phyloP scores from a whole-genome alignment of 2,797 vertebrate species.

The Tamandua tetradactyla region DNA sequence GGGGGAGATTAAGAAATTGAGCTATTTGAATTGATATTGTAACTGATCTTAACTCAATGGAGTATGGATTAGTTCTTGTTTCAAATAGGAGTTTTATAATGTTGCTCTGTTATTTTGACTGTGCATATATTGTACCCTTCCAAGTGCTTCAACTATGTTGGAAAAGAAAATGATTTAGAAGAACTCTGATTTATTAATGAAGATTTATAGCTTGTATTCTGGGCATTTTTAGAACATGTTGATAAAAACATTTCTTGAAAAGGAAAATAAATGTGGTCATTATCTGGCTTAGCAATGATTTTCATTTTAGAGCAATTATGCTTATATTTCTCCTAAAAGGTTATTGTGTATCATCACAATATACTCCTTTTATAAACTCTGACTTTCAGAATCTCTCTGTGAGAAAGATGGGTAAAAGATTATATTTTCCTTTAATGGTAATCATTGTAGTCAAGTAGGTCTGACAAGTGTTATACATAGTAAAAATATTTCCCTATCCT shows the following conservation, averaged over 20 bases:
- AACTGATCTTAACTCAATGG: constrained; percentile 30
- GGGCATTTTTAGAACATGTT: constrained; percentile 26
- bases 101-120: constrained; percentile 28
- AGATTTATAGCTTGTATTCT: constrained; percentile 35
- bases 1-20: constrained; percentile 48
- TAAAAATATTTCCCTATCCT: constrained; percentile 34
- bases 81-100: constrained; percentile 22
- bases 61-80: constrained; percentile 31
- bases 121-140: not conserved
- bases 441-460: not conserved
- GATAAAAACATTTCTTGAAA: constrained; percentile 52
- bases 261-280: constrained; percentile 41
- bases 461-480: not conserved
- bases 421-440: constrained; percentile 46
- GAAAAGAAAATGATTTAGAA: constrained; percentile 52
- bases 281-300: constrained; percentile 38
- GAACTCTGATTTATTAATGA: constrained; percentile 8
- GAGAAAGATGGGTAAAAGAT: constrained; percentile 14
- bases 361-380: constrained; percentile 1
- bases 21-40: not conserved
- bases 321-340: constrained; percentile 40
- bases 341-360: not conserved
- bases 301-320: constrained; percentile 54
- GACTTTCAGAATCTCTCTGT: constrained; percentile 31
- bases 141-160: constrained; percentile 6